Percentiles rank a stretch among this genome's conserved stretches.
Conservation (phyloP, 2,113 vertebrate species). For the Ranitomeya variabilis region DNA sequence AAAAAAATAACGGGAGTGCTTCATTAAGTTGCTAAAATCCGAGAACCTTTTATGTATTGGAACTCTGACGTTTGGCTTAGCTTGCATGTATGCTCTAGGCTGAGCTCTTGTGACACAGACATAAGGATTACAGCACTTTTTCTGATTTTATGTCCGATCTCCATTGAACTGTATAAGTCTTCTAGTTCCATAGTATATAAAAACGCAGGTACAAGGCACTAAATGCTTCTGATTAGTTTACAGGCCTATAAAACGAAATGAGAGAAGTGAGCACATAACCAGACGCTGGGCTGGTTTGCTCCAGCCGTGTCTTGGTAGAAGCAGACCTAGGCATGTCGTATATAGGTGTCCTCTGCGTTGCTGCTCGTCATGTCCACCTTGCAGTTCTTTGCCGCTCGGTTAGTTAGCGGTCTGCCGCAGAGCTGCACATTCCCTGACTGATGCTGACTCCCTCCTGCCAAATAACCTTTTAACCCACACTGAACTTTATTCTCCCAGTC, state of each 20-base stretch:
- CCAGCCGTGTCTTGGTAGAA: neutral
- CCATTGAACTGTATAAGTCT: neutral
- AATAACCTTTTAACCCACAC: conserved; percentile 3
- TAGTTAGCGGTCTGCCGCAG: neutral
- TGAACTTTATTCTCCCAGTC: conserved; percentile 22
- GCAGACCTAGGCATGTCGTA: too few species aligned
- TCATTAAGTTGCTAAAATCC: too few species aligned
- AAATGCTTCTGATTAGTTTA: neutral
- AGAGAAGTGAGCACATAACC: neutral
- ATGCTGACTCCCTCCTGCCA: conserved; percentile 3
- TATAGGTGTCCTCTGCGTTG: neutral
- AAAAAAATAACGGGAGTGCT: too few species aligned
- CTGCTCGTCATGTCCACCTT: too few species aligned
- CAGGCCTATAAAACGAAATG: neutral
- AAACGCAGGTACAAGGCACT: neutral
- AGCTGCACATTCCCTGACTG: conserved; percentile 5
- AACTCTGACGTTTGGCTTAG: too few species aligned
- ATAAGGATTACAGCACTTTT: neutral
- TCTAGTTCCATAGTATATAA: neutral
- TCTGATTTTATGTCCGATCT: neutral
- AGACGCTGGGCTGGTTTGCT: neutral
- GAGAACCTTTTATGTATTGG: too few species aligned
- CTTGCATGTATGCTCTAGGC: too few species aligned
- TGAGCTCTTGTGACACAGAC: too few species aligned
- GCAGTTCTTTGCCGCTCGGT: neutral